Base-by-base conservation (phyloP, 2,797 vertebrate genomes). In the Eulemur coronatus region DNA sequence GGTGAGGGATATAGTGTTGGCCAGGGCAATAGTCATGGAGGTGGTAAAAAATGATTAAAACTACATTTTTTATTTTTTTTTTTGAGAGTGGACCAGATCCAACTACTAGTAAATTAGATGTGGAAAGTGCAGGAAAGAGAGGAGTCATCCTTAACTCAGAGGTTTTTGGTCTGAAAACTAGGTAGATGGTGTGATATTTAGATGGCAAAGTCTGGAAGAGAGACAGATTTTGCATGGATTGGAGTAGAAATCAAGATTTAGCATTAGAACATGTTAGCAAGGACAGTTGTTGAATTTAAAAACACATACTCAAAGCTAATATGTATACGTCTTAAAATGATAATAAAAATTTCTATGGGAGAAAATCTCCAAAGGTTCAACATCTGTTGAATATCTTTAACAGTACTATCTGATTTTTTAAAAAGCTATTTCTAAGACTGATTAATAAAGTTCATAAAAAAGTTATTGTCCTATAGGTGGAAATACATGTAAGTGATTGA, bases 301-400 rank as follows among this genome's bases (percentile, higher is more conserved):
- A 86, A 63, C 18, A 86, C 7, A 80, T 20, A 35, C 3, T n/a
- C 26, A 88, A 84, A 89, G 63, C 79, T 78, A 46, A 78, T 50
- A 50, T 24, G 57, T 78, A 28, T 52, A 38, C 38, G 17, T 65
- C 75, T 94, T 63, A 89, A 50, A 14, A 61, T 46, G 13, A 82
- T 69, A 43, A 81, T 69, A 69, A 81, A 81, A 91, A 85, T 72
- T 79, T 81, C 61, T 76, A 4, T 38, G 20, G 28, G 65, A 91
- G 78, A 88, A 96, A 81, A 48, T 63, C 41, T 65, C 93, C n/a
- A 30, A 63, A 91, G 33, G n/a, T 88, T 91, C 24, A 65, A 88
- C 52, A 81, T 75, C 33, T 81, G 65, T 46, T 89, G 81, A 70
- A 59, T 70, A 81, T 91, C n/a, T 84, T 88, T 81, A 89, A 76